These are phyloP conservation scores for Chrysemys picta DNA, from an alignment of 2,113 vertebrate species.

Conservation along the genomic window DNA sequence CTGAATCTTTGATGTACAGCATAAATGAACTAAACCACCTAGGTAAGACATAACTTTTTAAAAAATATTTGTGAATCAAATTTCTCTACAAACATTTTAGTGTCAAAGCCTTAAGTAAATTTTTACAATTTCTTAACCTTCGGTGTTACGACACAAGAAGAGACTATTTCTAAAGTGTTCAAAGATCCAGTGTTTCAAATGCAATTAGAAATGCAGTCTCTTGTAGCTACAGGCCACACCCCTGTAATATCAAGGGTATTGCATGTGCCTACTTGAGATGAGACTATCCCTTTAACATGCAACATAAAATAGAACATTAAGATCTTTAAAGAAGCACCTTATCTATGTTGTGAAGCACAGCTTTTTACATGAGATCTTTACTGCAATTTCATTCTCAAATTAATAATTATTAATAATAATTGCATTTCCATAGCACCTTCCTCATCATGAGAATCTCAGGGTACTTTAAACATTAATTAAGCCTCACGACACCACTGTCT, in stretches of 20 bases:
- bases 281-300: background rate
- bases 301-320: background rate
- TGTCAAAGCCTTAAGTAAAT: rapidly evolving
- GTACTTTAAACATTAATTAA: background rate
- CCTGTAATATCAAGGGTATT: background rate
- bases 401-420: background rate
- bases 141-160: background rate
- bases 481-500: background rate
- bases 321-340: background rate
- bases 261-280: background rate
- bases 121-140: background rate
- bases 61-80: background rate
- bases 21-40: conserved; percentile 38
- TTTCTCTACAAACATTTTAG: background rate
- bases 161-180: background rate
- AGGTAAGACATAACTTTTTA: conserved; percentile 31
- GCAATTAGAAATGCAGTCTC: background rate
- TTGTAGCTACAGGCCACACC: background rate
- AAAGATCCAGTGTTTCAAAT: background rate
- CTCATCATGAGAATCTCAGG: background rate
- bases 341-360: rapidly evolving
- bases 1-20: conserved; percentile 47
- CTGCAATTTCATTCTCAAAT: background rate
- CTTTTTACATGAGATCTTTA: background rate
- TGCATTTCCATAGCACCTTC: background rate